Base-by-base conservation (phyloP, 2,797 vertebrate species). In the Denticeps clupeoides region DNA sequence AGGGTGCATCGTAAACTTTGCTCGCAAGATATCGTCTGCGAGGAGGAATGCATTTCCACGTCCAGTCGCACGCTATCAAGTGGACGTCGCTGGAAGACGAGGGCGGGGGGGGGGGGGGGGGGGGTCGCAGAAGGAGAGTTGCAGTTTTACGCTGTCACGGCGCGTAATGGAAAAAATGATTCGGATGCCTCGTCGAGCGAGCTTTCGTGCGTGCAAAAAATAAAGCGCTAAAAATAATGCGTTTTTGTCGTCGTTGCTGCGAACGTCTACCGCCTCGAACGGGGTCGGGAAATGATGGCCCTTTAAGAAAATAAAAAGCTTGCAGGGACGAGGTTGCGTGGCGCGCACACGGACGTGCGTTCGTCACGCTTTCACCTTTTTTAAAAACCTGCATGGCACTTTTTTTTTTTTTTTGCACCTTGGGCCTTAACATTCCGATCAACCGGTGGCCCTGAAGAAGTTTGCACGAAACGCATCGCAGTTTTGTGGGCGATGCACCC, bases 221-320 rank as follows among this genome's bases (percentile, higher is more conserved):
- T 55, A 59, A 51, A 46, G 55, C 41, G 54, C 75, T 79, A 75
- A 69, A 63, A 73, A 77, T 78, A 75, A 68, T 59, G n/a, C n/a
- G n/a, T n/a, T n/a, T n/a, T n/a, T n/a, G n/a, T n/a, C n/a, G n/a
- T n/a, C n/a, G 52, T 35, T 48, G 65, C 46, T 59, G 51, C 42
- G 48, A 59, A 55, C 52, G 27, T 59, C 32, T 48, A 55, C 54
- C 60, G 45, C n/a, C n/a, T n/a, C n/a, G n/a, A n/a, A n/a, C n/a
- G n/a, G n/a, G n/a, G n/a, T n/a, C n/a, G n/a, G n/a, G n/a, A n/a
- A n/a, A n/a, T n/a, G n/a, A n/a, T n/a, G n/a, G n/a, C n/a, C n/a
- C n/a, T n/a, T n/a, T n/a, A n/a, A n/a, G n/a, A n/a, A n/a, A n/a
- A n/a, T n/a, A n/a, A n/a, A n/a, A n/a, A n/a, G n/a, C n/a, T n/a